phyloP scores from a whole-genome alignment of 2,113 vertebrate species.

The Odobenus rosmarus region DNA sequence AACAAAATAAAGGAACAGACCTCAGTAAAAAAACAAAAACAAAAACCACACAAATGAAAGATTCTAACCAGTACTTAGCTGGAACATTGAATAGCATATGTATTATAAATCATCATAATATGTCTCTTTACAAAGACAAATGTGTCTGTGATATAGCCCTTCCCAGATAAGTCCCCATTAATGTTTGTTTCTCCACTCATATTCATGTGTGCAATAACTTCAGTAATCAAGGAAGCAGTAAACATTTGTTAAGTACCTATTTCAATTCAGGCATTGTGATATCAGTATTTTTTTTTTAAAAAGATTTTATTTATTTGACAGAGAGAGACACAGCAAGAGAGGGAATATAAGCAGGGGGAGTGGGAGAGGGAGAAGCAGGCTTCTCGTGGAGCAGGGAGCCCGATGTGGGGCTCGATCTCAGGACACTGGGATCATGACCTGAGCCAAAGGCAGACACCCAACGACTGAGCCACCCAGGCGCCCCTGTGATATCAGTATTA shows the following conservation, averaged over 20 bases:
- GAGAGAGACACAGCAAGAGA: too few relatives aligned
- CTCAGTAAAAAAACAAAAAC: background rate
- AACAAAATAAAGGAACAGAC: background rate
- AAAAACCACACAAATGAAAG: background rate
- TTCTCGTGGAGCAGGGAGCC: too few relatives aligned
- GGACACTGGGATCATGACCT: too few relatives aligned
- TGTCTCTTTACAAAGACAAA: background rate
- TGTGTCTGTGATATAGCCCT: background rate
- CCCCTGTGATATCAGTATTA: too few relatives aligned
- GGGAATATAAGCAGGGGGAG: too few relatives aligned
- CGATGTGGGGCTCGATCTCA: too few relatives aligned
- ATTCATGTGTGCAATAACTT: constrained; percentile 29
- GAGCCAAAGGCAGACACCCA: too few relatives aligned
- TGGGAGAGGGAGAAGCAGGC: too few relatives aligned
- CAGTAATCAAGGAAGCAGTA: background rate
- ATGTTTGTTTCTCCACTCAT: constrained; percentile 6
- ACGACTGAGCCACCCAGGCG: too few relatives aligned
- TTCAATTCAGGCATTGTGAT: background rate
- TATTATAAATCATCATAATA: constrained; percentile 9
- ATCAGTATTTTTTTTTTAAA: background rate
- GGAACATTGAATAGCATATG: background rate
- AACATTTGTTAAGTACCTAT: background rate
- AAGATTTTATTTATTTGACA: too few relatives aligned
- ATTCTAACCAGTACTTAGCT: background rate
- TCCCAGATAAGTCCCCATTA: background rate